Base-by-base conservation (phyloP, 2,797 vertebrate species). In the Pangasius mekongensis region DNA sequence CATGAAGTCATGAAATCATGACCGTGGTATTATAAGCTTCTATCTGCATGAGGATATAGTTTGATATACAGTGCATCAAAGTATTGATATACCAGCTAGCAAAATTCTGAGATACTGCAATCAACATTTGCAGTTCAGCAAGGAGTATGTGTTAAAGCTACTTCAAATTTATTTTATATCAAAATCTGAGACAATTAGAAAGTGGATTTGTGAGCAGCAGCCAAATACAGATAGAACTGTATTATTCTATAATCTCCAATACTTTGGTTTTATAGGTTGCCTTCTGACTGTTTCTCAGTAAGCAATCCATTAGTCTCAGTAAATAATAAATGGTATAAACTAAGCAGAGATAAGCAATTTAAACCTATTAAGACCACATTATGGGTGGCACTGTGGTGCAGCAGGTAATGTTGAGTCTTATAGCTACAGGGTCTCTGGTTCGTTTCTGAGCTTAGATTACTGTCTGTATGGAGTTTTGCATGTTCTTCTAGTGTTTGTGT, bases 261-360 rank as follows among this genome's bases (percentile, higher is more conserved):
- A 1, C 7, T 49, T 36, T 58, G 20, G 14, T 54, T n/a, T 78
- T 36, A 22, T 56, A 10, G 52, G 30, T 80, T 62, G 14, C 36
- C 3, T 64, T 56, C 52, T 80, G 54, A 27, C 14, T 82, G 33
- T 62, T 81, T 36, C 56, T 43, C 33, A 39, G 33, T 47, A 83
- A 62, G 58, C 58, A 43, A 64, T 47, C 36, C 58, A 64, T 64
- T 62, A 64, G 80, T 83, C 36, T 64, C 7, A 18, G 20, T 64
- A 82, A 62, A 82, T 82, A 82, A 58, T 81, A 39, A 81, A 58
- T 60, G 20, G 54, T 83, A 64, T 83, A 83, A n/a, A 64, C 13
- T n/a, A 13, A 83, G 36, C 6, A 83, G 36, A 64, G 9, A 43
- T 27, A 43, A 1, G 8, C 58, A 43, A 47, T 64, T 18, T 83